These are phyloP conservation scores for Chelonus insularis DNA, from an alignment of 1,140 invertebrate genomes.

Conservation along the genomic window DNA sequence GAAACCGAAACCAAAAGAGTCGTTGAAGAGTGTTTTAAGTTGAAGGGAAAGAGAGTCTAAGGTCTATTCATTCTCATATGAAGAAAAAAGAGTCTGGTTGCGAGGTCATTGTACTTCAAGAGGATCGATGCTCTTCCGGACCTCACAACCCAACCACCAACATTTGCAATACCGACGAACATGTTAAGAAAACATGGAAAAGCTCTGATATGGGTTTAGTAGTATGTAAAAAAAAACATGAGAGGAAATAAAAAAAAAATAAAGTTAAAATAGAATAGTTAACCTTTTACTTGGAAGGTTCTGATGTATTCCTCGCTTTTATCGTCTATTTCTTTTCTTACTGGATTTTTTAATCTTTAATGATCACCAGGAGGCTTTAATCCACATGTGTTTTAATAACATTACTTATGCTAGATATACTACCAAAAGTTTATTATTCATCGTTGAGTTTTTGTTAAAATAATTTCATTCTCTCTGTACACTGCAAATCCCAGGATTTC, in stretches of 20 bases:
- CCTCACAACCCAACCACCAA: conserved; percentile 18
- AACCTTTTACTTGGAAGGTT: no score
- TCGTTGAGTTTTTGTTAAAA: no score
- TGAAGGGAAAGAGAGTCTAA: conserved; percentile 8
- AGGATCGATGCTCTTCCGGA: conserved; percentile 43
- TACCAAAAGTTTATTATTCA: no score
- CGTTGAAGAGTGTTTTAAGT: conserved; percentile 1
- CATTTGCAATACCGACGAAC: conserved; percentile 8
- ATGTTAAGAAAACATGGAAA: conserved; percentile 9
- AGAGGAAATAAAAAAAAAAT: no score
- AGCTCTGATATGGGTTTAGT: not conserved
- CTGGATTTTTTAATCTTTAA: conserved; percentile 32
- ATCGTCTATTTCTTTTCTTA: no score
- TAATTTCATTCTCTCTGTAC: no score
- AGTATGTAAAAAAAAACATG: not conserved
- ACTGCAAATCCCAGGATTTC: no score
- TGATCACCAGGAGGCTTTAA: conserved; percentile 18
- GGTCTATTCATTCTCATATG: conserved; percentile 1
- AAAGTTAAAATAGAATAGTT: no score
- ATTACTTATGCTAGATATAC: no score
- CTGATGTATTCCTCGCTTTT: not conserved
- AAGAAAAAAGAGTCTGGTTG: conserved; percentile 38
- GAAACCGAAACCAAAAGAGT: not conserved
- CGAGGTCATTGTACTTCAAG: conserved; percentile 46
- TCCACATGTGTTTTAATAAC: not conserved